These are phyloP conservation scores for Pogoniulus pusillus DNA, from an alignment of 2,797 vertebrate species.

Conservation along the genomic window DNA sequence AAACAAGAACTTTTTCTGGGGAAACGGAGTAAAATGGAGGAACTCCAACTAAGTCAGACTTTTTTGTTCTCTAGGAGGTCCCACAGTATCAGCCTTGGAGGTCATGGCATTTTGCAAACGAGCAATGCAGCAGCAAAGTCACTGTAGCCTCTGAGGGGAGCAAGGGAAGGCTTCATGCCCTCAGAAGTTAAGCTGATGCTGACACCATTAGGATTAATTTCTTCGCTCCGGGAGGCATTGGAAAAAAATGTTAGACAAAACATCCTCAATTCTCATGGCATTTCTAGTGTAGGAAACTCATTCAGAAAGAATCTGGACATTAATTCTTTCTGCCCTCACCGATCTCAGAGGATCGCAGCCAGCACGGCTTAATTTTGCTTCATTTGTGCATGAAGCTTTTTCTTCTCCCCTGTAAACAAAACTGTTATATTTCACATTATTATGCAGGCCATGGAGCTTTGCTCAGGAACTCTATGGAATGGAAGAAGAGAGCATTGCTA, in stretches of 20 bases:
- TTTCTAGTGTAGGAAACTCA: not conserved
- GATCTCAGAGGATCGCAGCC: not conserved
- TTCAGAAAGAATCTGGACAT: not conserved
- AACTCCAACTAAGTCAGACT: not conserved
- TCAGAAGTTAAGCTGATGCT: not conserved
- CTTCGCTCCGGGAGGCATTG: not conserved
- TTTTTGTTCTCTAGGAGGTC: not conserved
- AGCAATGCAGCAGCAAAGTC: not conserved
- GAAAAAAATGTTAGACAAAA: not conserved
- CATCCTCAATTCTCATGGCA: not conserved
- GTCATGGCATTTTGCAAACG: not conserved
- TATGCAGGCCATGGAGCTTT: not conserved
- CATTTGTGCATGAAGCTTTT: not conserved
- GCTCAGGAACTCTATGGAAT: not conserved
- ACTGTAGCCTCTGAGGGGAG: rapidly evolving
- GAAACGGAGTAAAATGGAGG: not conserved
- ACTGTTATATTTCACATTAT: not conserved
- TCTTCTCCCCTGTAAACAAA: not conserved
- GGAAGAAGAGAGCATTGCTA: not conserved
- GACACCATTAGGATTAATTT: not conserved
- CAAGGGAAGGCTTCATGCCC: not conserved
- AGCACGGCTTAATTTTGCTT: not conserved
- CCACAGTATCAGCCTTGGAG: rapidly evolving
- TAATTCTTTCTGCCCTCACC: not conserved
- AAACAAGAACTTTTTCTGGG: not conserved